A percentile compares a stretch with the other conserved stretches of the same genome.
phyloP scores from a whole-genome alignment of 2,797 vertebrate species.

The Coracias cyanogaster region DNA sequence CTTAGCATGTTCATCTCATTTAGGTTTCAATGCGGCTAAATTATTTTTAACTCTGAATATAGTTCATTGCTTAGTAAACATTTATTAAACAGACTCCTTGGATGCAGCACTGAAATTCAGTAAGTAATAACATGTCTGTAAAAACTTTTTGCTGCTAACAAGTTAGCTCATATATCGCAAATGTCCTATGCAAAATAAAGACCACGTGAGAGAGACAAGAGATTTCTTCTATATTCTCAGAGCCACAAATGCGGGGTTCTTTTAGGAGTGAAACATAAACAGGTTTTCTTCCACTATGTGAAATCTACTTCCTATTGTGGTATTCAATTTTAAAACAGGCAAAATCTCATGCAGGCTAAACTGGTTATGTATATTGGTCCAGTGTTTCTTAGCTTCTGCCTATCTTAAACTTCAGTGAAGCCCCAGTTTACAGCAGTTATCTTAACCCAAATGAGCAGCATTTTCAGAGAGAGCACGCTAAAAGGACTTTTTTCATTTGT shows the following conservation, averaged over 20 bases:
- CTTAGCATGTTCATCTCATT: not conserved
- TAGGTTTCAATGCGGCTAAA: not conserved
- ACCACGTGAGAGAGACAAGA: not conserved
- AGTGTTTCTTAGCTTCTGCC: not conserved
- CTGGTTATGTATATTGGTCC: not conserved
- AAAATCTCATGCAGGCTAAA: not conserved
- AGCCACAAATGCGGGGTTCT: not conserved
- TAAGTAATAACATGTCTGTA: not conserved
- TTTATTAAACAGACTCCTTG: not conserved
- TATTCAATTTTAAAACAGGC: not conserved
- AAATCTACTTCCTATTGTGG: not conserved
- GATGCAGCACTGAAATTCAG: not conserved
- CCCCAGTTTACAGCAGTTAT: not conserved
- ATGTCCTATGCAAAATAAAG: not conserved
- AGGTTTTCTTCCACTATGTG: not conserved
- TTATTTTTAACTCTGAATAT: not conserved
- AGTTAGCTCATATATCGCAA: not conserved
- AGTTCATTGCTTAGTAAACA: not conserved
- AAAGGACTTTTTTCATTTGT: slow-evolving; percentile 15
- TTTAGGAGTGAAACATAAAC: not conserved
- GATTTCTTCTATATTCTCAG: not conserved
- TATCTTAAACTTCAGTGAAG: not conserved
- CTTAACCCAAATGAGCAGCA: not conserved
- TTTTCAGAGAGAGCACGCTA: not conserved
- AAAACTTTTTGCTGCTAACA: not conserved